Percentiles rank a stretch among this genome's conserved stretches.
phyloP scores from a whole-genome alignment of 2,113 vertebrate species.

The Cyprinodon tularosa region DNA sequence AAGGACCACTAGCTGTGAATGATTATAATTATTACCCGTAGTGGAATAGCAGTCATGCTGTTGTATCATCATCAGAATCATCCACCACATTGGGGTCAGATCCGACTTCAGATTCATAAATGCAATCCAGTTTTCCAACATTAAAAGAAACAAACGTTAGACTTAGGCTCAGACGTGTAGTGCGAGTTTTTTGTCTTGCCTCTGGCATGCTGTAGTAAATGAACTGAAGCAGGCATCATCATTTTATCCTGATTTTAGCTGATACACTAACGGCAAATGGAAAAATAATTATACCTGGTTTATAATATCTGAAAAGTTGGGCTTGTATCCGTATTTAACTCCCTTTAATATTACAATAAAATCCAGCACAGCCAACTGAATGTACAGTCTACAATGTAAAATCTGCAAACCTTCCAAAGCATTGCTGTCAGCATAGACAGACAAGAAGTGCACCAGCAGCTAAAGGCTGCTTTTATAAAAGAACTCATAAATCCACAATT shows the following conservation, averaged over 20 bases:
- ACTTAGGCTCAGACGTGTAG: conserved; percentile 58
- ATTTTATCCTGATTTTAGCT: neutral
- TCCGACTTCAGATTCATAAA: conserved; percentile 71
- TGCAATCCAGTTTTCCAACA: conserved; percentile 50
- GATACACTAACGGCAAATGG: neutral
- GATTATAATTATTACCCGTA: conserved; percentile 77
- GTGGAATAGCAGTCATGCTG: conserved; percentile 74
- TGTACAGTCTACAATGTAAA: neutral
- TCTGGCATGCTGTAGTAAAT: conserved; percentile 49
- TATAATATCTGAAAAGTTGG: neutral
- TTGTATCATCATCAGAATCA: conserved; percentile 72
- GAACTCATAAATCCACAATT: neutral
- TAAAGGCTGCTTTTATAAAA: neutral
- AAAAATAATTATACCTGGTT: neutral
- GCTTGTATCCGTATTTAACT: neutral
- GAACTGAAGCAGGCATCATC: conserved; percentile 48
- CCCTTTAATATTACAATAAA: neutral
- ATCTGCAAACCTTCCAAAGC: too few species aligned
- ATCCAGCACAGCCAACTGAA: neutral
- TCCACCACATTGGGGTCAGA: conserved; percentile 74
- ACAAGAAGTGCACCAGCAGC: neutral
- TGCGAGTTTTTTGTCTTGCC: conserved; percentile 52
- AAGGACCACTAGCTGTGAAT: conserved; percentile 76
- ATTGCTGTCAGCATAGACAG: neutral
- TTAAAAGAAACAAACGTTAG: conserved; percentile 49